Evolutionary conservation across 2,113 vertebrate genomes (phyloP), one percentile per base, ranked within the genome.

Genomic region (Urocynchramus pylzowi): DNA sequence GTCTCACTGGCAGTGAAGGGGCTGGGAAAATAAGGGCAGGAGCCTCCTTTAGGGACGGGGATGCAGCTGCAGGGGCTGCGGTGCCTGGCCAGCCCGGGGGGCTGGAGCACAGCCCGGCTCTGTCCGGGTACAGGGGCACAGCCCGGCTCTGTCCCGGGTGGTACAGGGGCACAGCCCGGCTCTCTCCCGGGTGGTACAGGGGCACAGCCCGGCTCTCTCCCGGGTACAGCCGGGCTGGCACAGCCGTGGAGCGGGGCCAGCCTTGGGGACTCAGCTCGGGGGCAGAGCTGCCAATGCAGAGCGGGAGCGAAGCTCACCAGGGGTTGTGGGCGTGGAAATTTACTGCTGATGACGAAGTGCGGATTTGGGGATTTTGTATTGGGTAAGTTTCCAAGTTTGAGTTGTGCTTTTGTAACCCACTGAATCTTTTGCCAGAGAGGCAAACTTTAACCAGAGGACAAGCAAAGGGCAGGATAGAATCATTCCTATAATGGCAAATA

Each of bases 81-180:
- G 42, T 41, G 7, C 31, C 4, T 1, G 20, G 73, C 14, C 1
- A 7, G 28, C 26, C 37, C 0, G 0, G 30, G 30, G 10, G 9
- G 39, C 23, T 39, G 45, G 53, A 9, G 22, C 35, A 8, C 54
- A 88, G 56, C 95, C 54, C 41, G 7, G 54, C 33, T 41, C 5
- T 53, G 5, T 2, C 39, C 33, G 49, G 59, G 41, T 41, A 6
- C 41, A 41, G 41, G 41, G 13, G 41, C 41, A 41, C 41, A 41
- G 41, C 41, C 41, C 41, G 13, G 11, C 41, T 41, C 41, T 41
- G n/a, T n/a, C n/a, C n/a, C n/a, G n/a, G n/a, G n/a, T n/a, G n/a
- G n/a, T n/a, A n/a, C n/a, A n/a, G n/a, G n/a, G n/a, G n/a, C n/a
- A n/a, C n/a, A n/a, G n/a, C n/a, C n/a, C n/a, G n/a, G n/a, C n/a